Evolutionary conservation across 2,113 vertebrate species (phyloP), one percentile per base, ranked within the genome.

Genomic region (Mellivora capensis): DNA sequence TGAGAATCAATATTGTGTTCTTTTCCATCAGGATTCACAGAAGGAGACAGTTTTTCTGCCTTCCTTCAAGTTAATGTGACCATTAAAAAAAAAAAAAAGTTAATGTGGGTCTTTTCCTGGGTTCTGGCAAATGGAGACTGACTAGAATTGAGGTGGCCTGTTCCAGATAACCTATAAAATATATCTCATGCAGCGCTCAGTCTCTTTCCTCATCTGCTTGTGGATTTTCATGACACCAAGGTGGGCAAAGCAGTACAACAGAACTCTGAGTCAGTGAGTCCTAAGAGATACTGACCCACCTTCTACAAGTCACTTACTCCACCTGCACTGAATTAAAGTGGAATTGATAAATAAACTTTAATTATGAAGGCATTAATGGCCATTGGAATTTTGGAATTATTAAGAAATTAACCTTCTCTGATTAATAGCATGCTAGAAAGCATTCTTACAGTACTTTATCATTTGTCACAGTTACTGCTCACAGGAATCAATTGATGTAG

Each of bases 151-250:
- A 49, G 87, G 52, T 71, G 47, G 7, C 12, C 57, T 61, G 13
- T 39, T 86, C 2, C 62, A 90, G 34, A 42, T 21, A 81, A 59
- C 8, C 15, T 80, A 9, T 23, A 42, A 42, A 93, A 52, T 52
- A 18, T 10, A 2, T 20, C 9, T 37, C 15, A 29, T 17, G n/a
- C 34, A 0, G 34, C 54, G 2, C 4, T 83, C 42, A 54, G 3
- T 91, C 18, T 83, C 29, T 79, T 87, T 23, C 11, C 23, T 84
- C 52, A 80, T 31, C 42, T 90, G 9, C 20, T 54, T 79, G 2
- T 39, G 67, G 15, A 79, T 47, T 57, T 72, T 67, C 25, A 39
- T 79, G 44, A 57, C 17, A 31, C 20, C 20, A 8, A 81, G 2
- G 7, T 67, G 17, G 27, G 4, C 20, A 52, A 7, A 82, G 39